Conservation (phyloP, 2,113 vertebrate genomes). For the Apteryx mantelli region DNA sequence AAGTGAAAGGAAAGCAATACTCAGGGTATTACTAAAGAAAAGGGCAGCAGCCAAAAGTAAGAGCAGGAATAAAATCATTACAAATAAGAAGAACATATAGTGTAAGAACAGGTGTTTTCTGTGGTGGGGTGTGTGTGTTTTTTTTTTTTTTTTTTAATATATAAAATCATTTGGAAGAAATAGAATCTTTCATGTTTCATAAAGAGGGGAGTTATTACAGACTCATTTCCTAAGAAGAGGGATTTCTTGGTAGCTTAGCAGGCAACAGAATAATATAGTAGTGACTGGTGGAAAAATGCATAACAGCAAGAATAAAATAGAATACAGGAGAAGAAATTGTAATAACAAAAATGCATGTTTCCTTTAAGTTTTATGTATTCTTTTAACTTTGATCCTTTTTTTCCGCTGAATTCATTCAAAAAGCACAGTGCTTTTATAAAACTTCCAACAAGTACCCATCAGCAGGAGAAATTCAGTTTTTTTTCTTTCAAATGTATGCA, state of each 20-base stretch:
- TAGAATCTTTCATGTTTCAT: neutral
- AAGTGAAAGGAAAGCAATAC: neutral
- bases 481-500: neutral
- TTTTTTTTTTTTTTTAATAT: neutral
- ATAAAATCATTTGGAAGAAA: neutral
- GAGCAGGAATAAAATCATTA: neutral
- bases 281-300: neutral
- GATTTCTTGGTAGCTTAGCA: neutral
- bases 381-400: slow-evolving; percentile 10
- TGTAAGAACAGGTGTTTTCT: neutral
- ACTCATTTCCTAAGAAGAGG: neutral
- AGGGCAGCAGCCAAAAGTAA: neutral
- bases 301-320: slow-evolving; percentile 4
- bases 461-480: neutral
- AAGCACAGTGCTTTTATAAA: neutral
- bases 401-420: neutral
- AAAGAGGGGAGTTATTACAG: slow-evolving; percentile 1
- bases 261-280: slow-evolving; percentile 9
- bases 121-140: neutral
- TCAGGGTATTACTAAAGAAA: neutral
- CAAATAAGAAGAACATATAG: neutral
- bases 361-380: neutral
- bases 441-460: neutral
- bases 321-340: neutral
- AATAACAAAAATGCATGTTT: neutral